Evolutionary conservation across 2,797 vertebrate genomes (phyloP).

Genomic region (Vespertilio murinus): DNA sequence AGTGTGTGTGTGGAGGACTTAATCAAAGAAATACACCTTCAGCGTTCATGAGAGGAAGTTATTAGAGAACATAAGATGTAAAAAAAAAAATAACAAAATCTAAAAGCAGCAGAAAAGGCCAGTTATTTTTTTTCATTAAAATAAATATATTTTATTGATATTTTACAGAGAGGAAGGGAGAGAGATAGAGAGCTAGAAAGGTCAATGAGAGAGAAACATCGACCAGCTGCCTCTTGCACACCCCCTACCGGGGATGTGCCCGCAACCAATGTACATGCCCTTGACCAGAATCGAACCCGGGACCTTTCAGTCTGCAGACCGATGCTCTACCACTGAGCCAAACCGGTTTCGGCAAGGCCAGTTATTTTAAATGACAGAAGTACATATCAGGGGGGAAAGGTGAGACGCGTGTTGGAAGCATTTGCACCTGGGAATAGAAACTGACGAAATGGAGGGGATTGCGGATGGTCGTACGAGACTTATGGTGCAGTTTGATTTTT

Average conservation of each 20-base stretch:
- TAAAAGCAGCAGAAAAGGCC: background rate
- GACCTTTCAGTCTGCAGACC: too few species aligned
- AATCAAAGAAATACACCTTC: background rate
- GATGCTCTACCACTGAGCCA: too few species aligned
- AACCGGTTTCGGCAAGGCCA: too few species aligned
- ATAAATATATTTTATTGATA: too few species aligned
- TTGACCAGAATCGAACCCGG: too few species aligned
- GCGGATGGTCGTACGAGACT: background rate
- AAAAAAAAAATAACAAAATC: background rate
- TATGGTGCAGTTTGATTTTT: background rate
- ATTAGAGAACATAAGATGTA: background rate
- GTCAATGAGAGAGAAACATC: too few species aligned
- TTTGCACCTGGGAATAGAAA: conserved; percentile 6
- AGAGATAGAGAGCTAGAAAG: too few species aligned
- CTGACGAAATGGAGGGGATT: background rate
- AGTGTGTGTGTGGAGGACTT: background rate
- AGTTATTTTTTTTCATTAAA: too few species aligned
- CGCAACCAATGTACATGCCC: too few species aligned
- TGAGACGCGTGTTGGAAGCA: background rate
- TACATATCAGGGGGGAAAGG: background rate
- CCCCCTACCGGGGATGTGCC: too few species aligned
- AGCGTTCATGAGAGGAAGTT: background rate
- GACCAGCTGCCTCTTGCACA: too few species aligned
- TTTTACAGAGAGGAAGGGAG: too few species aligned
- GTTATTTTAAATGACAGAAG: background rate